Evolutionary conservation across 2,888 invertebrate genomes (phyloP), one percentile per base, ranked within the genome.

Genomic region (Empis livida): DNA sequence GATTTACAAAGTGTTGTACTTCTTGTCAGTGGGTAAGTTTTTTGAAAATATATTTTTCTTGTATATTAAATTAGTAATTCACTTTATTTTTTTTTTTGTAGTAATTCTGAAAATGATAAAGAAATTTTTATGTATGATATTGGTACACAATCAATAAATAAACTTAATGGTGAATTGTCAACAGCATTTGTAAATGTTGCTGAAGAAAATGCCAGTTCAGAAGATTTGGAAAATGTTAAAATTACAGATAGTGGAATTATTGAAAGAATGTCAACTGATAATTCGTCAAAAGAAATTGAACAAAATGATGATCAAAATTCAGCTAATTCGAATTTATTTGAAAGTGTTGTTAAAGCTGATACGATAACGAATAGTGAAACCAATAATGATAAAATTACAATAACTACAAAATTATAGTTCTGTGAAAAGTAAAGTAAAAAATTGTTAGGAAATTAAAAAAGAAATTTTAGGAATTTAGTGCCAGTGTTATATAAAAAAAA

Each of bases 111-210:
- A 1, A 72, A 73, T 42, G 78, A 79, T 48, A 80, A 81, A 61
- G 89, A 89, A 71, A 89, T 90, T 57, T 90, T 79, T 68, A 89
- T 90, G 89, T 89, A 87, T 63, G 89, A 90, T 61, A 79, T 87
- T 41, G 70, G 74, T 51, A 79, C 82, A 5, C 78, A 82, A 58
- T 78, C 75, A 38, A 83, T 88, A 3, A 88, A 79, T 65, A 86
- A 82, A 67, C 70, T 90, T 17, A 80, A 78, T 54, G 89, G 90
- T 2, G 88, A 88, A 59, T 71, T 90, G 44, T 89, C 89, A 5
- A 78, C 81, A 44, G 86, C 89, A 35, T 90, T 90, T 58, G 88
- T 89, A 2, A 84, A 85, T 61, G 89, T 88, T 41, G 90, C 90
- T 17, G 89, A 89, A 69, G 86, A 84, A 55, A 90, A 90, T 66